phyloP scores from a whole-genome alignment of 2,797 vertebrate species.

The Hylomyscus alleni region DNA sequence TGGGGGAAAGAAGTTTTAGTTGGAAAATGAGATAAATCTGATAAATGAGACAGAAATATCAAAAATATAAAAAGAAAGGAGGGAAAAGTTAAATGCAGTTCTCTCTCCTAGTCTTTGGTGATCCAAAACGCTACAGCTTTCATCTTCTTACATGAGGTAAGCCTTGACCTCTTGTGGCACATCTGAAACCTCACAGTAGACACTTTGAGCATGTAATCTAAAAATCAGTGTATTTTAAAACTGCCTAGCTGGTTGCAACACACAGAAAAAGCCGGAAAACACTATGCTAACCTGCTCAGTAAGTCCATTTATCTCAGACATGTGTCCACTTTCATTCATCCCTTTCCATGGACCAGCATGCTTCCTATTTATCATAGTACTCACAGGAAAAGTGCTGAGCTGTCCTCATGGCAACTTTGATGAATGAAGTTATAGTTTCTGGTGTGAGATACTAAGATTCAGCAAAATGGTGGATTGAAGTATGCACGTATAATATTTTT shows the following conservation, averaged over 20 bases:
- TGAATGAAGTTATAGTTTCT: background rate
- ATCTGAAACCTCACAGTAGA: background rate
- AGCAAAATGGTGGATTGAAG: background rate
- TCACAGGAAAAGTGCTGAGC: background rate
- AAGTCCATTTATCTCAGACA: background rate
- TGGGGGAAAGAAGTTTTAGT: background rate
- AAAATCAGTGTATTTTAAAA: background rate
- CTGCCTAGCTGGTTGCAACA: background rate
- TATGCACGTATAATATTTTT: background rate
- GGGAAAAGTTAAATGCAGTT: background rate
- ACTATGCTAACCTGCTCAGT: background rate
- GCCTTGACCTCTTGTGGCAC: background rate
- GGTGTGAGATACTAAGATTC: background rate
- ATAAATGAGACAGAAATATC: conserved; percentile 14
- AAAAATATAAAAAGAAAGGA: conserved; percentile 19
- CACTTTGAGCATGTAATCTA: background rate
- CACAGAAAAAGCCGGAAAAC: background rate
- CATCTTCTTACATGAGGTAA: background rate
- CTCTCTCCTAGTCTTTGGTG: background rate
- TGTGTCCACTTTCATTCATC: background rate
- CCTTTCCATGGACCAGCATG: background rate
- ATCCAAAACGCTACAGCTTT: background rate
- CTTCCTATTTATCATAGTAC: background rate
- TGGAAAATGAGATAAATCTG: background rate
- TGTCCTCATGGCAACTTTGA: background rate